Percentiles rank a stretch among this genome's conserved stretches.
Conservation (phyloP, 2,888 invertebrate genomes). For the Spilarctia lutea region DNA sequence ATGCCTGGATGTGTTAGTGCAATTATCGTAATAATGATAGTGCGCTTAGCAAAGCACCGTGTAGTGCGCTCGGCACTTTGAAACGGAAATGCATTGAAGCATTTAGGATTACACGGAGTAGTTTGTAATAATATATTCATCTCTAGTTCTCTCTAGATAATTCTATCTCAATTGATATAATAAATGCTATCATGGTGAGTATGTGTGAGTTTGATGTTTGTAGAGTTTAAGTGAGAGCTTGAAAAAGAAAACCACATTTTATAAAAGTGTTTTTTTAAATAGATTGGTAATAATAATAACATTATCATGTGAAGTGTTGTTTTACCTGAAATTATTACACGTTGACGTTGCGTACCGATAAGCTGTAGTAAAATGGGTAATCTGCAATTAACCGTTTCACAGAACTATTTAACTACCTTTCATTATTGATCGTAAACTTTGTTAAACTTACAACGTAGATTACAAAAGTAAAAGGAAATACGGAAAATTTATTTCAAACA, state of each 20-base stretch:
- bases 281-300: background rate
- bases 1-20: slow-evolving; percentile 34
- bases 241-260: background rate
- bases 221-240: background rate
- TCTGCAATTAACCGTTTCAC: background rate
- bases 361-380: background rate
- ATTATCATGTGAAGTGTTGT: too few species aligned
- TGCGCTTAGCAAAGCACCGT: slow-evolving; percentile 9
- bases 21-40: slow-evolving; percentile 22
- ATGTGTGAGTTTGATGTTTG: background rate
- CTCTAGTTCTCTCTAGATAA: background rate
- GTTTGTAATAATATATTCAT: background rate
- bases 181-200: background rate
- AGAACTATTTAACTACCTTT: background rate
- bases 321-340: background rate
- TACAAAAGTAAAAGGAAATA: background rate
- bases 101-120: background rate
- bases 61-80: background rate
- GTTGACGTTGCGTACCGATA: background rate
- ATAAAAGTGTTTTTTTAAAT: background rate
- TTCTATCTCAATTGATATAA: background rate
- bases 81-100: background rate
- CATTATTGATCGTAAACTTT: background rate
- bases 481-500: background rate
- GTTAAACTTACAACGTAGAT: background rate